These are phyloP conservation scores for Homalodisca vitripennis DNA, from an alignment of 1,140 invertebrate genomes.

Conservation along the genomic window DNA sequence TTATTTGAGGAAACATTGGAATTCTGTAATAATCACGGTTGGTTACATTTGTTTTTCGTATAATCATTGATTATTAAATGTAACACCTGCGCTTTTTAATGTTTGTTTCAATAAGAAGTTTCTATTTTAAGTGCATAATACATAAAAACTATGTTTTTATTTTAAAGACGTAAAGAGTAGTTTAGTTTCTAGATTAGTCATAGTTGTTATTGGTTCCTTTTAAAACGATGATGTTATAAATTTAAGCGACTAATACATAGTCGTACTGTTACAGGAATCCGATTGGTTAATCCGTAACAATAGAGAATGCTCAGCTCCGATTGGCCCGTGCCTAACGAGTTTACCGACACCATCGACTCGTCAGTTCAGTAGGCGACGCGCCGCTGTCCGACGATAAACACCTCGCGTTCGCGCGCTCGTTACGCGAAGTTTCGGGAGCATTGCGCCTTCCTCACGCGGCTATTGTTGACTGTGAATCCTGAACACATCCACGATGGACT, in stretches of 20 bases:
- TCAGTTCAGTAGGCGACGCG: not conserved
- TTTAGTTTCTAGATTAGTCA: too few relatives aligned
- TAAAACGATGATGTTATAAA: too few relatives aligned
- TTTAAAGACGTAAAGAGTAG: too few relatives aligned
- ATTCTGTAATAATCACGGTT: too few relatives aligned
- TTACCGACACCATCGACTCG: not conserved
- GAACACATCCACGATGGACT: slow-evolving; percentile 12
- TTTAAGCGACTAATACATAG: not conserved
- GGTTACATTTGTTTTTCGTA: too few relatives aligned
- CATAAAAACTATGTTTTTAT: too few relatives aligned
- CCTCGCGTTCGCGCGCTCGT: not conserved
- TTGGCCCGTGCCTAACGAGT: not conserved
- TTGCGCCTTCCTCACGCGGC: not conserved
- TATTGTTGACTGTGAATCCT: not conserved
- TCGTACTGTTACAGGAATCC: not conserved
- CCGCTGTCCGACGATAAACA: not conserved
- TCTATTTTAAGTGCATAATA: too few relatives aligned
- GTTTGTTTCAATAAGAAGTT: too few relatives aligned
- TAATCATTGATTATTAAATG: too few relatives aligned
- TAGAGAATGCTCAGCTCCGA: not conserved
- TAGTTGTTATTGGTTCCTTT: too few relatives aligned
- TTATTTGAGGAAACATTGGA: too few relatives aligned
- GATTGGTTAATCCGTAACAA: not conserved
- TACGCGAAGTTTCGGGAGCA: not conserved
- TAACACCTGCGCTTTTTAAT: too few relatives aligned